phyloP scores from a whole-genome alignment of 2,888 invertebrate genomes.

The Noctua janthina region DNA sequence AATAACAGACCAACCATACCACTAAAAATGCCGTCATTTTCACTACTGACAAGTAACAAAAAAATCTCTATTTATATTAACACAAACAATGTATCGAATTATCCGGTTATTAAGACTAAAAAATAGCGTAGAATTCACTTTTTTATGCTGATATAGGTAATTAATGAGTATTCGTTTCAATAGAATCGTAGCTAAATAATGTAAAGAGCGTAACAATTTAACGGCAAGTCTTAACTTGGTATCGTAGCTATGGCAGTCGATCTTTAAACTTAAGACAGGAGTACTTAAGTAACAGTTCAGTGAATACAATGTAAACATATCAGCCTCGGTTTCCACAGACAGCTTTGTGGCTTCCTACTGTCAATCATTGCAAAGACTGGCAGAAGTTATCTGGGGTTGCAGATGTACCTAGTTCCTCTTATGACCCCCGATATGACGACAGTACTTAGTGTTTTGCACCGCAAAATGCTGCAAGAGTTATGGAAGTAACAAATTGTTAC shows the following conservation, averaged over 20 bases:
- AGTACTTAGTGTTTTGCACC: neutral
- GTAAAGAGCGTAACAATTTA: neutral
- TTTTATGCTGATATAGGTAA: neutral
- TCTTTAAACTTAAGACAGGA: too few relatives aligned
- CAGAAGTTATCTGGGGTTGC: neutral
- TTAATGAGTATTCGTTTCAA: neutral
- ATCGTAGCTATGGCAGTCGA: too few relatives aligned
- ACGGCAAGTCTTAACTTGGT: neutral
- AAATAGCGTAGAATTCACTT: conserved; percentile 5
- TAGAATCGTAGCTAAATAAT: neutral
- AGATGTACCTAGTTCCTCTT: neutral
- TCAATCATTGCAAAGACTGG: neutral
- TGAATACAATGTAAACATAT: neutral
- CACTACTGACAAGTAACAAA: neutral
- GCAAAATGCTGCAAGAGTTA: neutral
- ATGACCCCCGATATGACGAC: neutral
- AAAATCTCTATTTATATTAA: neutral
- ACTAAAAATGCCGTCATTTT: conserved; percentile 35
- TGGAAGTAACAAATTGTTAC: neutral
- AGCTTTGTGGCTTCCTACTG: neutral
- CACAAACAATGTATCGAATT: conserved; percentile 5
- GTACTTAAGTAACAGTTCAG: too few relatives aligned
- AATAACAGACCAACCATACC: conserved; percentile 18
- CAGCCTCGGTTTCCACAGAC: neutral
- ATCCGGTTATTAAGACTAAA: neutral